Evolutionary conservation across 2,888 invertebrate genomes (phyloP).

Genomic region (Tricholauxania praeusta): DNA sequence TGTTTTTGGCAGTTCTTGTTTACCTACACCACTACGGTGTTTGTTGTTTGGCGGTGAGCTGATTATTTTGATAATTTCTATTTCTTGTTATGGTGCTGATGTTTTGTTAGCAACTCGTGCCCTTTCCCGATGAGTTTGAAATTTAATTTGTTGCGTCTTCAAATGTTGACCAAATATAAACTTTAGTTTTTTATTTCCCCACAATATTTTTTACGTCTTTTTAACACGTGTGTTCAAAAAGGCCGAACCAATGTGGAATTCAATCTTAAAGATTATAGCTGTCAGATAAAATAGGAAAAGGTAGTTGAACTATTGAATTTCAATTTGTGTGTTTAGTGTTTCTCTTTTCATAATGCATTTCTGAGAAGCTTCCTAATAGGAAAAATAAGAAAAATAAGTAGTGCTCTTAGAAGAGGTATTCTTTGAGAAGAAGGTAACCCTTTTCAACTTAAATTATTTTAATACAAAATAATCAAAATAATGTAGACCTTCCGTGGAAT

Average conservation of each 20-base stretch:
- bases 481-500: too few species aligned
- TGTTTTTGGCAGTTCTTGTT: conserved; percentile 5
- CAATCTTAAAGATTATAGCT: conserved; percentile 5
- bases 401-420: too few species aligned
- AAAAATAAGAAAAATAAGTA: too few species aligned
- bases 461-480: too few species aligned
- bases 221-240: not conserved
- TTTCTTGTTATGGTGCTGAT: not conserved
- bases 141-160: not conserved
- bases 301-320: too few species aligned
- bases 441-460: too few species aligned
- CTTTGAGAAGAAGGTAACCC: too few species aligned
- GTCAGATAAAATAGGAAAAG: not conserved
- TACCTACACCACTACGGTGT: not conserved
- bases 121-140: conserved; percentile 1
- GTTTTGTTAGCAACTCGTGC: conserved; percentile 14
- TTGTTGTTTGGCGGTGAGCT: conserved; percentile 1
- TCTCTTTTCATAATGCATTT: too few species aligned
- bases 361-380: too few species aligned
- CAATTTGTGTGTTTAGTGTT: too few species aligned
- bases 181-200: not conserved
- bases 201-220: not conserved
- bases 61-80: conserved; percentile 1
- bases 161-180: not conserved
- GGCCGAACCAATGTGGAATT: not conserved